Evolutionary conservation across 2,113 vertebrate genomes (phyloP).

Genomic region (Rynchops niger): DNA sequence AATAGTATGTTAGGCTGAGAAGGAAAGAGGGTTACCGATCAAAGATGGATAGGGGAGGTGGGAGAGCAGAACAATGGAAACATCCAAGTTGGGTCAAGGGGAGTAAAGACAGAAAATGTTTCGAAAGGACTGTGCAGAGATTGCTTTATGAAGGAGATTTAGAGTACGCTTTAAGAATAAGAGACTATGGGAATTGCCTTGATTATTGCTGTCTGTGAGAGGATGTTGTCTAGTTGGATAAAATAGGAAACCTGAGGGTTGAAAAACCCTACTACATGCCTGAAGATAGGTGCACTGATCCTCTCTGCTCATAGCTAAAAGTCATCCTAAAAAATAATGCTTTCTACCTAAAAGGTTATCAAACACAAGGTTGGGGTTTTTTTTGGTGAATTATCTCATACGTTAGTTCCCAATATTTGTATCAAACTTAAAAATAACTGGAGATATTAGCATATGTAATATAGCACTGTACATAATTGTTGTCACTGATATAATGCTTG

Average conservation of each 20-base stretch:
- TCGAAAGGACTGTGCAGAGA: not conserved
- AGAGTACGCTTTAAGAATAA: not conserved
- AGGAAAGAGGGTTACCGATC: not conserved
- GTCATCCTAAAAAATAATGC: not conserved
- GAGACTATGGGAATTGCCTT: not conserved
- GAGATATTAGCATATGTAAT: not conserved
- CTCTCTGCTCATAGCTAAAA: not conserved
- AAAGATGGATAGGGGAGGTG: not conserved
- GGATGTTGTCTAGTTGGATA: not conserved
- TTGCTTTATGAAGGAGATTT: not conserved
- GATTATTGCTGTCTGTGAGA: not conserved
- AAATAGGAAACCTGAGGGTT: not conserved
- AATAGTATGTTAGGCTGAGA: not conserved
- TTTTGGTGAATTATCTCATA: not conserved
- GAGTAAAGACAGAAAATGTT: not conserved
- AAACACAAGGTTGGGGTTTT: fast-evolving
- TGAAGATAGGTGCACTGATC: not conserved
- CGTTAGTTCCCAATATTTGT: not conserved
- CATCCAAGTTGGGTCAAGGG: not conserved
- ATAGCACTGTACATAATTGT: not conserved
- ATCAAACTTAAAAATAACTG: not conserved
- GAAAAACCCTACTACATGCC: not conserved
- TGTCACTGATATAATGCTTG: not conserved
- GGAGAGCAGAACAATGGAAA: not conserved
- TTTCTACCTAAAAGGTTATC: not conserved